Evolutionary conservation across 2,113 vertebrate genomes (phyloP), one percentile per base, ranked within the genome.

Genomic region (Pardalotus punctatus): DNA sequence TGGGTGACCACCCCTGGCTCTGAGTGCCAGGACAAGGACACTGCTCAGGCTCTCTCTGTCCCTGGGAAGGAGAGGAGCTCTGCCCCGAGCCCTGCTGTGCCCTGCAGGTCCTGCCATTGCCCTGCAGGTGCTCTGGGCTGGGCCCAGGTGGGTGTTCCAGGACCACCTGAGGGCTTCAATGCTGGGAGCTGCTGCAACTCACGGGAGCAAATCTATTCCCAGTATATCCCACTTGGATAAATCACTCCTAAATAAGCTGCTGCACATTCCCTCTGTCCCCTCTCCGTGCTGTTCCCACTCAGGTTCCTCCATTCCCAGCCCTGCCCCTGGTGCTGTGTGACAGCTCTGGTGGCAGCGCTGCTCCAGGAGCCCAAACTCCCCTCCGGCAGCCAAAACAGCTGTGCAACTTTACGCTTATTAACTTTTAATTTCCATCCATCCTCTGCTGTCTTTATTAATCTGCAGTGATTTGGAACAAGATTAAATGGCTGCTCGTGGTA

Each of bases 401-500:
- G 94, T 28, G 91, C 65, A 64, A n/a, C 93, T 94, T 91, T 6
- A 91, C 2, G 25, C 93, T 85, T 81, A 81, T 82, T 89, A 94
- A 87, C 73, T 66, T 96, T 87, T 97, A 62, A 90, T 95, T 94
- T 95, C 93, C 77, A 81, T 87, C 88, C 40, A 48, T 84, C 83
- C 73, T 95, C 93, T 74, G 51, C 83, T 94, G 69, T 92, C 86
- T 94, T 94, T 91, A 94, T 95, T 93, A 91, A 93, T 95, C 93
- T 91, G 22, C 73, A 67, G 93, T 57, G 86, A 87, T 87, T 81
- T 94, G 77, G 86, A 94, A 43, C 57, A 54, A 92, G 86, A 84
- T 73, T 60, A 93, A 81, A 89, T 71, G 77, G 65, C 77, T 86
- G 64, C 81, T 94, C 12, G 1, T 78, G 76, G 40, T 71, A 88